phyloP scores from a whole-genome alignment of 1,140 invertebrate genomes.

The Heliothis subflexa region DNA sequence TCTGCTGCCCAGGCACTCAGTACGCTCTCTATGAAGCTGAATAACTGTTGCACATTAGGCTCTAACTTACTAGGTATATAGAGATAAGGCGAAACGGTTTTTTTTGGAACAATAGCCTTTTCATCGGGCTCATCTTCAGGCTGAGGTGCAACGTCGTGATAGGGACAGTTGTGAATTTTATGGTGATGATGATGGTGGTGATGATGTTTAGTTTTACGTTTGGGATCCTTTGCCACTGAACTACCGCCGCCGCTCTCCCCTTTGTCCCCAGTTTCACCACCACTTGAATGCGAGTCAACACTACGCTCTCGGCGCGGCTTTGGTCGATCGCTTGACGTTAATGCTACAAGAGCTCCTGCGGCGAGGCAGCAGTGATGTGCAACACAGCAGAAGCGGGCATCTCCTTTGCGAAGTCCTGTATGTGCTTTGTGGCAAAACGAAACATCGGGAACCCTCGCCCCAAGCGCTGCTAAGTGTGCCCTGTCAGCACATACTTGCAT shows the following conservation, averaged over 20 bases:
- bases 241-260: constrained; percentile 71
- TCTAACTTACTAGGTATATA: constrained; percentile 87
- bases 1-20: constrained; percentile 90
- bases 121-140: constrained; percentile 77
- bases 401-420: constrained; percentile 76
- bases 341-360: constrained; percentile 74
- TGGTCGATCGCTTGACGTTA: constrained; percentile 71
- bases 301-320: constrained; percentile 74
- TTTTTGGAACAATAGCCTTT: constrained; percentile 75
- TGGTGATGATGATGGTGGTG: constrained; percentile 82
- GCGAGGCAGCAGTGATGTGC: constrained; percentile 85
- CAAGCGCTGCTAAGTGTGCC: constrained; percentile 80
- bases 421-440: constrained; percentile 84
- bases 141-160: constrained; percentile 77
- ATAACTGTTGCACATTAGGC: constrained; percentile 92
- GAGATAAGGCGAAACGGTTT: constrained; percentile 83
- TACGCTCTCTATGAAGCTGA: constrained; percentile 91
- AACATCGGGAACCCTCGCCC: constrained; percentile 82
- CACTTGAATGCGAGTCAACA: constrained; percentile 80
- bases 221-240: constrained; percentile 62
- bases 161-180: constrained; percentile 80
- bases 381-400: constrained; percentile 82
- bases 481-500: constrained; percentile 90
- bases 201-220: constrained; percentile 71
- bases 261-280: constrained; percentile 79